Base-by-base conservation (phyloP, 1,140 invertebrate species). In the Samia ricini region DNA sequence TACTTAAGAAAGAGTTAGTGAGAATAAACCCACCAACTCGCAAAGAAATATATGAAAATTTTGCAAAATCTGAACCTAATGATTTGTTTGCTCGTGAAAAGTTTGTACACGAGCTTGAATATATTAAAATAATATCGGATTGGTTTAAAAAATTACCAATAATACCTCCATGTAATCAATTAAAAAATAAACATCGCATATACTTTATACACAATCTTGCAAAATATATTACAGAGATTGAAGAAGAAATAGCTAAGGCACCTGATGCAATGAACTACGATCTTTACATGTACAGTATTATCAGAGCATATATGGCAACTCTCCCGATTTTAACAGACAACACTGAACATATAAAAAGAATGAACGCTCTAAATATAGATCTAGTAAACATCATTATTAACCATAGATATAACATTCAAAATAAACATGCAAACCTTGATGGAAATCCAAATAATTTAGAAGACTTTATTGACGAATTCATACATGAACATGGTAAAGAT, bases 111-210 rank as follows among this genome's bases (percentile, higher is more conserved):
- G 77, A 80, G 56, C 62, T 80, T 18, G 63, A 77, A 56, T 76
- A 77, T 50, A 73, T 77, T 24, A 77, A 68, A n/a, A 49, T 68
- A 19, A 69, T 82, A 60, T 71, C 72, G 12, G 74, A 82, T 33
- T 78, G 77, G 70, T 57, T 82, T 12, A 76, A 69, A 19, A 64
- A 61, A 23, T 61, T 82, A 56, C 79, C 79, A 4, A 64, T 79
- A 20, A 51, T 69, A 23, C 24, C 66, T 52, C 64, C 63, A n/a
- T 79, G 70, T 33, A 69, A 67, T 58, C 56, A 19, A 8, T 22
- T 52, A 1, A 64, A 60, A 8, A 72, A 71, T 57, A 71, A 58
- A 51, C 10, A 63, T 18, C 57, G 69, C 22, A 62, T 73, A 23
- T 66, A 75, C 19, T 75, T 72, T 55, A 59, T 82, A 26, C 72